Conservation (phyloP, 2,888 invertebrate genomes). For the Pasiphila rectangulata region DNA sequence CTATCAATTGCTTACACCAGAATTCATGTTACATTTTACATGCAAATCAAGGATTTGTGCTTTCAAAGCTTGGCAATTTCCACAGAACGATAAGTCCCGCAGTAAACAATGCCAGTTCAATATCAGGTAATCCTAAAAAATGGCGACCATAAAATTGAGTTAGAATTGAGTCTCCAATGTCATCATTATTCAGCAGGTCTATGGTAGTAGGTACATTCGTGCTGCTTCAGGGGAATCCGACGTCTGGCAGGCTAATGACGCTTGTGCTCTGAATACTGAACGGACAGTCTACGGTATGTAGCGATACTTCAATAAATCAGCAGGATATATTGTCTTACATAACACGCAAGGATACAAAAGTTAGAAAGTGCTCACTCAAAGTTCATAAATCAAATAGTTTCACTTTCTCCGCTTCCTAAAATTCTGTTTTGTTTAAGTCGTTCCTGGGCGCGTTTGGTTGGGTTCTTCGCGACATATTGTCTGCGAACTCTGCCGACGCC, state of each 20-base stretch:
- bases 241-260: conserved; percentile 74
- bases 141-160: conserved; percentile 41
- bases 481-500: conserved; percentile 75
- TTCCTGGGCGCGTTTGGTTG: conserved; percentile 59
- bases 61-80: conserved; percentile 8
- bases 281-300: conserved; percentile 41
- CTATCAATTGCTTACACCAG: neutral
- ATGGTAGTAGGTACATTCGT: conserved; percentile 51
- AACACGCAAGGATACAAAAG: conserved; percentile 14
- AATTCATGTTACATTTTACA: conserved; percentile 1
- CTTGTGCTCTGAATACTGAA: conserved; percentile 70
- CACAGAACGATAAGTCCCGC: conserved; percentile 2
- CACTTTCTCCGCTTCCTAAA: conserved; percentile 60
- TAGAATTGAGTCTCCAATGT: conserved; percentile 52
- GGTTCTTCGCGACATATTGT: conserved; percentile 76
- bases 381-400: conserved; percentile 65
- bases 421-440: conserved; percentile 72
- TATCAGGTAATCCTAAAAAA: conserved; percentile 33
- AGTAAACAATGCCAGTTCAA: conserved; percentile 17
- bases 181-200: conserved; percentile 69
- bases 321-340: conserved; percentile 23
- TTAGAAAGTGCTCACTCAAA: conserved; percentile 37
- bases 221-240: conserved; percentile 68
- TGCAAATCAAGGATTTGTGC: conserved; percentile 7
- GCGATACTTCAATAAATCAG: conserved; percentile 31